Evolutionary conservation across 2,797 vertebrate genomes (phyloP).

Genomic region (Anas acuta): DNA sequence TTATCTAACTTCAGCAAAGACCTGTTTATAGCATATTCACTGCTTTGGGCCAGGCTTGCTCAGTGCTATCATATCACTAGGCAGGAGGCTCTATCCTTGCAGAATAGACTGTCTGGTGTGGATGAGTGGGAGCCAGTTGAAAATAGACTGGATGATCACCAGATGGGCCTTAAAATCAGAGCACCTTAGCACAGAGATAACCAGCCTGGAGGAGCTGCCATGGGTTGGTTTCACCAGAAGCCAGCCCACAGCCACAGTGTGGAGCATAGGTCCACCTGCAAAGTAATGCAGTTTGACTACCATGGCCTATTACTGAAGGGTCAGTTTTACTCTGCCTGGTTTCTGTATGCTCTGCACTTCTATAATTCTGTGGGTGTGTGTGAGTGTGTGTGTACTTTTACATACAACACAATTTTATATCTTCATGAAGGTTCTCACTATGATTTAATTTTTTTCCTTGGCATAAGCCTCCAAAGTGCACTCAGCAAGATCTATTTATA

Average conservation of each 20-base stretch:
- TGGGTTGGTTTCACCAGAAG: background rate
- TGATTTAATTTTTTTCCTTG: background rate
- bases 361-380: background rate
- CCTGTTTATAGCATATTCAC: background rate
- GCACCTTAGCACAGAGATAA: background rate
- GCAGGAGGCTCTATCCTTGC: background rate
- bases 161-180: background rate
- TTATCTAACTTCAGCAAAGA: background rate
- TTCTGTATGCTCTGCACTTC: background rate
- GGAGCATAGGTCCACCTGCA: background rate
- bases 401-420: background rate
- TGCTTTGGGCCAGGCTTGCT: background rate
- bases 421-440: background rate
- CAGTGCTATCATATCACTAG: accelerated
- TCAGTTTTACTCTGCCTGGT: background rate
- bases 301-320: background rate
- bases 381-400: background rate
- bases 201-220: background rate
- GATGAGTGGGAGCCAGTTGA: background rate
- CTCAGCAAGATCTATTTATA: background rate
- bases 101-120: background rate
- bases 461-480: background rate
- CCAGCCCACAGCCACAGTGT: background rate
- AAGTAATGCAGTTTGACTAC: background rate
- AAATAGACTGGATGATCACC: background rate